These are phyloP conservation scores for Brienomyrus brachyistius DNA, from an alignment of 2,113 vertebrate genomes.

Conservation along the genomic window DNA sequence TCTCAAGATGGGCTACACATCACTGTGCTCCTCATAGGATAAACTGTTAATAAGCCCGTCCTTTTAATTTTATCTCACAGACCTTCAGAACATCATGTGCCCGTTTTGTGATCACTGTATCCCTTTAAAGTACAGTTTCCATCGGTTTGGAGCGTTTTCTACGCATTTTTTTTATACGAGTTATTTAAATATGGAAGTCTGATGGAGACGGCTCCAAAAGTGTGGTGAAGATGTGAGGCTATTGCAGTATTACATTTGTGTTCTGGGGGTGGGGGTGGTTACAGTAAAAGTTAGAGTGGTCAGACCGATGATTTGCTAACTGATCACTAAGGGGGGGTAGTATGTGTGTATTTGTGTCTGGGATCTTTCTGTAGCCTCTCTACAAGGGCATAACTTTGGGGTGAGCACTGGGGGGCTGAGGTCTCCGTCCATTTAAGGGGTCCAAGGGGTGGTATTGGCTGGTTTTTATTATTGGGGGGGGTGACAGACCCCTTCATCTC, in stretches of 20 bases:
- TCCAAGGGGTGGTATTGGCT: too few species aligned
- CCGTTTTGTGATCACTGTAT: not conserved
- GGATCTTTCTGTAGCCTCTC: not conserved
- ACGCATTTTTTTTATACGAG: not conserved
- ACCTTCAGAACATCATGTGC: not conserved
- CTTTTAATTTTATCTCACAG: not conserved
- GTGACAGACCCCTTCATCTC: too few species aligned
- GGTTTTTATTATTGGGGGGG: too few species aligned
- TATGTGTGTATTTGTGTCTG: not conserved
- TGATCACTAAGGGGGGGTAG: not conserved
- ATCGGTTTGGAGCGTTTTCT: not conserved
- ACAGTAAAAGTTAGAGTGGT: not conserved
- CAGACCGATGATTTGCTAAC: not conserved
- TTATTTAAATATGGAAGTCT: not conserved
- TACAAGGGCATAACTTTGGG: too few species aligned
- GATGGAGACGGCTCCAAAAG: not conserved
- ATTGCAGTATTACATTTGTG: conserved; percentile 49
- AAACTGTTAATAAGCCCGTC: not conserved
- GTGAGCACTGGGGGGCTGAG: too few species aligned
- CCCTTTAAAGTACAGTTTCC: not conserved
- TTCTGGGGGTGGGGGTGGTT: too few species aligned
- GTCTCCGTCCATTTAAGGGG: too few species aligned
- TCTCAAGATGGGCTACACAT: not conserved
- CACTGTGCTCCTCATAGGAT: not conserved
- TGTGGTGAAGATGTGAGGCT: conserved; percentile 35